Base-by-base conservation (phyloP, 2,888 invertebrate species). In the Nephrotoma appendiculata region DNA sequence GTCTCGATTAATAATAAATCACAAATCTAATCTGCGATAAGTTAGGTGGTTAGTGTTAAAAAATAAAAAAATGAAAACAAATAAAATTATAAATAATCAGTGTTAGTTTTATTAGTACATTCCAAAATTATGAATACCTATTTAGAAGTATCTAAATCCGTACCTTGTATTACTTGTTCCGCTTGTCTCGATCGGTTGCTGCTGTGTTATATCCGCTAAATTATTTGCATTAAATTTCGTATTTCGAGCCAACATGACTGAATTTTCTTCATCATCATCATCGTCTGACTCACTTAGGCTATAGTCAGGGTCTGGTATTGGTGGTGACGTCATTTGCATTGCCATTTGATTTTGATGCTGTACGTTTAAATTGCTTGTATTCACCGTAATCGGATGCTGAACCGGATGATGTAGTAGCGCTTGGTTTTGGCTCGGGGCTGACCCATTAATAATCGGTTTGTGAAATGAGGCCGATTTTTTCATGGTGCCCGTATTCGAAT, bases 221-320 rank as follows among this genome's bases (percentile, higher is more conserved):
- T 91, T 94, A 89, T 93, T 93, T 90, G 93, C 94, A 89, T 93
- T 94, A 43, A 92, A 91, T 87, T 93, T 92, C 11, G 93, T 91
- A 88, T 92, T 92, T 87, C 91, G 89, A 86, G 92, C 91, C 83
- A 92, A 88, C 87, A 92, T 91, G 0, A 92, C 92, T 87, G 92
- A 92, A 87, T 93, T 93, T 88, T 93, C 93, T 88, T 95, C 96
- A 87, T 94, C 95, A 87, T 93, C 93, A 88, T 95, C 96, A 87
- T 94, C 95, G 89, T 97, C 97, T 0, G 96, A 96, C 90, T 96
- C 97, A 88, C 96, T 96, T 92, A 97, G 94, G 91, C 97, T 97
- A 92, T 97, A 97, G 91, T 97, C 97, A 0, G 97, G 97, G 90
- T 97, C 97, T 0, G 97, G 97, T 89, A 97, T 97, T n/a, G 96